A percentile compares a stretch with the other conserved stretches of the same genome.
phyloP scores from a whole-genome alignment of 2,113 vertebrate genomes.

The Crotalus helleri region DNA sequence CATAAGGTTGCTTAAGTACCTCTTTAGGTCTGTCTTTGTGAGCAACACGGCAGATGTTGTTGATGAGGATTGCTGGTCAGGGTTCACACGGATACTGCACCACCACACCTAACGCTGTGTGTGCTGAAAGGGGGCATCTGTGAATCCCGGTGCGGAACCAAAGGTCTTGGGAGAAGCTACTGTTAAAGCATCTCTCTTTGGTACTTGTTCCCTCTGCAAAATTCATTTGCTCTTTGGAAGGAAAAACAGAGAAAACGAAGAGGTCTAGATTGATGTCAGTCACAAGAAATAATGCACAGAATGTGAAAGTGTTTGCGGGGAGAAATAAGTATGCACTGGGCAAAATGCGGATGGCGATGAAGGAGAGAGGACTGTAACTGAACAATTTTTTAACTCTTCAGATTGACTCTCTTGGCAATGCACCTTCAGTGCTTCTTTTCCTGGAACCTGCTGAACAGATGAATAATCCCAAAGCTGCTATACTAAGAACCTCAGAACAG shows the following conservation, averaged over 20 bases:
- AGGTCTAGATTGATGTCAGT: background rate
- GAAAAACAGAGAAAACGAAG: background rate
- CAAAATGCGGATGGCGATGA: accelerated
- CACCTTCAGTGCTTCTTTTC: background rate
- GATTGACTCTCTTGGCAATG: background rate
- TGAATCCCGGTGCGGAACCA: constrained; percentile 2
- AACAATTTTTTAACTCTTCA: background rate
- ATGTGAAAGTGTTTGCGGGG: background rate
- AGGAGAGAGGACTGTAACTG: background rate
- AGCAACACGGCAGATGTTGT: background rate
- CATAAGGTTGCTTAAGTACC: background rate
- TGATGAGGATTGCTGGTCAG: background rate
- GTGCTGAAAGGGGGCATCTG: background rate
- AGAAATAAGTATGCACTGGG: background rate
- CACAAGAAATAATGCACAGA: background rate
- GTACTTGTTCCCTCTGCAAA: constrained; percentile 18
- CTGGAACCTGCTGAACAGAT: background rate
- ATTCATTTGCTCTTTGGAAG: constrained; percentile 48
- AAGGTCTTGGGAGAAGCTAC: background rate
- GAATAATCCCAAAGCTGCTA: constrained; percentile 7
- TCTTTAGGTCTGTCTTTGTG: background rate
- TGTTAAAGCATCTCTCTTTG: constrained; percentile 14
- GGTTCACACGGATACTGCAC: background rate
- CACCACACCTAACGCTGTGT: background rate
- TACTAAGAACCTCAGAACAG: background rate